Evolutionary conservation across 2,113 vertebrate species (phyloP).

Genomic region (Pedionomus torquatus): DNA sequence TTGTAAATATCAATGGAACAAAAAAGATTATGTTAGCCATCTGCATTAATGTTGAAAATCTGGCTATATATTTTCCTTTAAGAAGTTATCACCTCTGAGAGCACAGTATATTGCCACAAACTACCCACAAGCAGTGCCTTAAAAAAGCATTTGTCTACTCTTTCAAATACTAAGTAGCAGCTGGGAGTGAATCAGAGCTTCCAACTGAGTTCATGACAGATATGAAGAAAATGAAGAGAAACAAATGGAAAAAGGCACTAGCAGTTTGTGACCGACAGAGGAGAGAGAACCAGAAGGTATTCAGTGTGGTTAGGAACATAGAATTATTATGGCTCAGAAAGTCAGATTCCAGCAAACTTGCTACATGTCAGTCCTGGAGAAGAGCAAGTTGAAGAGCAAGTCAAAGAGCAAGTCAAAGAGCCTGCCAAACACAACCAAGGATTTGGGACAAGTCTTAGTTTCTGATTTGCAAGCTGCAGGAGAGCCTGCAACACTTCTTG

Average conservation of each 20-base stretch:
- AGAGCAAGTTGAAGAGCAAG: not conserved
- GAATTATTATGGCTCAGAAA: not conserved
- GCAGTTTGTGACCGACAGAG: not conserved
- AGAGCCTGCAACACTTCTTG: not conserved
- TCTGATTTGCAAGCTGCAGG: not conserved
- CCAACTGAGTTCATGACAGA: not conserved
- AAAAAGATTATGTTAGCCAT: not conserved
- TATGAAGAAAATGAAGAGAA: not conserved
- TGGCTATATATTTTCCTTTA: not conserved
- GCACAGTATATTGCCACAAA: not conserved
- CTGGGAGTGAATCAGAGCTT: slow-evolving; percentile 5
- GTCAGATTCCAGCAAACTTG: not conserved
- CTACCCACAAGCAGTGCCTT: not conserved
- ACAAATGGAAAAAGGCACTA: not conserved
- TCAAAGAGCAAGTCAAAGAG: not conserved
- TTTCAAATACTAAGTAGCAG: not conserved
- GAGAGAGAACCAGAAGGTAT: not conserved
- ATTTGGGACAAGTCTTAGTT: not conserved
- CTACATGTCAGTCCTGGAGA: not conserved
- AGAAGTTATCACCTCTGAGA: not conserved
- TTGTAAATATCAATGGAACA: too few relatives aligned
- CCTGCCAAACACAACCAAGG: not conserved
- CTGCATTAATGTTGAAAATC: not conserved
- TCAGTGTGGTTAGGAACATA: not conserved
- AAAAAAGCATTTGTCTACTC: not conserved